A percentile compares a stretch with the other conserved stretches of the same genome.
These are phyloP conservation scores for Eupithecia tripunctaria DNA, from an alignment of 2,888 invertebrate genomes.

Conservation along the genomic window DNA sequence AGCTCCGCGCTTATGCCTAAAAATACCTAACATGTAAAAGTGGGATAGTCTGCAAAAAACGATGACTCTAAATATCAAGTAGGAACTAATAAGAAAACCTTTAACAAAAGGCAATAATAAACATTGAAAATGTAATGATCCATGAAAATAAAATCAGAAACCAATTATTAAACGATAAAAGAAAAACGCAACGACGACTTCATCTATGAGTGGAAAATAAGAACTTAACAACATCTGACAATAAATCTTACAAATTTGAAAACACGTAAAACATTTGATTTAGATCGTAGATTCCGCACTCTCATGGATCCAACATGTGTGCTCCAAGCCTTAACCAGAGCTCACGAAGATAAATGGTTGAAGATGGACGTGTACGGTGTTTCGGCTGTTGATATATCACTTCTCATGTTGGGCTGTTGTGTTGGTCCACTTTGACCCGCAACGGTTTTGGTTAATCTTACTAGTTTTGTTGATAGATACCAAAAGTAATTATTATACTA, in stretches of 20 bases:
- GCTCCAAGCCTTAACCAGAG: constrained; percentile 9
- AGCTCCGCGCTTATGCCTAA: too few relatives aligned
- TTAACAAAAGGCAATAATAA: too few relatives aligned
- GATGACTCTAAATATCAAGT: too few relatives aligned
- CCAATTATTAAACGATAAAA: not conserved
- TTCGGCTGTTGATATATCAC: constrained; percentile 24
- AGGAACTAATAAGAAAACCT: too few relatives aligned
- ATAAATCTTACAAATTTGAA: not conserved
- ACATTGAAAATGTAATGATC: not conserved
- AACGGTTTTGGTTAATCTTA: not conserved
- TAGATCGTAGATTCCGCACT: not conserved
- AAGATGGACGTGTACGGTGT: constrained; percentile 29
- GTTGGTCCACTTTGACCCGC: constrained; percentile 18
- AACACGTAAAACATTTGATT: not conserved
- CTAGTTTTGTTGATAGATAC: not conserved
- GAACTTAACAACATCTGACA: not conserved
- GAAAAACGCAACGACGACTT: not conserved
- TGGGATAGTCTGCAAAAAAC: too few relatives aligned
- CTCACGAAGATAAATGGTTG: constrained; percentile 46
- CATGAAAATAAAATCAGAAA: not conserved
- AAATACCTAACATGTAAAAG: too few relatives aligned
- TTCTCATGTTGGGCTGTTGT: constrained; percentile 11
- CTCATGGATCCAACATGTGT: not conserved
- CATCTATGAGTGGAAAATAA: not conserved
- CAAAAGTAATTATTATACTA: not conserved